Evolutionary conservation across 2,888 invertebrate genomes (phyloP).

Genomic region (Brenthis daphne): DNA sequence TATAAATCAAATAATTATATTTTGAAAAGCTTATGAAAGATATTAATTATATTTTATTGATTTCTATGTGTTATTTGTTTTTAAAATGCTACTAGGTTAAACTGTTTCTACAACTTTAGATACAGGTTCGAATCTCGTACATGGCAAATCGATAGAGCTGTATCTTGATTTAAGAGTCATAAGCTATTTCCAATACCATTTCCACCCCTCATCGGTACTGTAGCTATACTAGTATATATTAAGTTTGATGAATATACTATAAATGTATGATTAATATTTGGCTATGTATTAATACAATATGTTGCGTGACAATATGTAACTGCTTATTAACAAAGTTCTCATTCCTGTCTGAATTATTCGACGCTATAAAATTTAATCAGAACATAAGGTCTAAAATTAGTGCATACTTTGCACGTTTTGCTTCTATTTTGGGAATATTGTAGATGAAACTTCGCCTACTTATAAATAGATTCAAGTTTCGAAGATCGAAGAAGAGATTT

Average conservation of each 20-base stretch:
- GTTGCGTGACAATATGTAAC: slow-evolving; percentile 10
- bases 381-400: slow-evolving; percentile 6
- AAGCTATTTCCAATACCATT: too few relatives aligned
- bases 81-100: too few relatives aligned
- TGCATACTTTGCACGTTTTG: background rate
- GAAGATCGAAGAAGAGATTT: background rate
- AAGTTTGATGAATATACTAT: too few relatives aligned
- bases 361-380: slow-evolving; percentile 13
- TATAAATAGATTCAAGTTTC: background rate
- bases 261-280: slow-evolving; percentile 2
- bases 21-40: too few relatives aligned
- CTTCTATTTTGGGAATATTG: slow-evolving; percentile 6
- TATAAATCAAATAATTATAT: too few relatives aligned
- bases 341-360: slow-evolving; percentile 2
- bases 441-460: background rate
- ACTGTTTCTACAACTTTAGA: too few relatives aligned
- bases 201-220: too few relatives aligned
- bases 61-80: too few relatives aligned
- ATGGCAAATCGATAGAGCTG: too few relatives aligned
- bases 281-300: background rate
- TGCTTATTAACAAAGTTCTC: slow-evolving; percentile 3
- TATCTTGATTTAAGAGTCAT: too few relatives aligned
- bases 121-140: too few relatives aligned
- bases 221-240: background rate
- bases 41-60: too few relatives aligned